A percentile compares a stretch with the other conserved stretches of the same genome.
These are phyloP conservation scores for Triplophysa bombifrons DNA, from an alignment of 2,797 vertebrate genomes.

Conservation along the genomic window DNA sequence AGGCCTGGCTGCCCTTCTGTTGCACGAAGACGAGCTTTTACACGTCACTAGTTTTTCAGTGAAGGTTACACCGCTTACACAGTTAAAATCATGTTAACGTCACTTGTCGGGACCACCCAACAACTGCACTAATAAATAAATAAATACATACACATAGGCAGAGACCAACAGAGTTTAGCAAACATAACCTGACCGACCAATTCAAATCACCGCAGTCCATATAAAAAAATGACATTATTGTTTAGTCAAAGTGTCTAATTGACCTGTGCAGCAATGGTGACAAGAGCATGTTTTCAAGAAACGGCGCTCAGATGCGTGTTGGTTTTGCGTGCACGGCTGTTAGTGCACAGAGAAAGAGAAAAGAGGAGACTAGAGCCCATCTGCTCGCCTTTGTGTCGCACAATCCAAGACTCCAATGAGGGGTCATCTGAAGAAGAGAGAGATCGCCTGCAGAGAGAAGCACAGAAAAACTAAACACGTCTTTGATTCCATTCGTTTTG, in stretches of 20 bases:
- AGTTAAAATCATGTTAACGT: slow-evolving; percentile 3
- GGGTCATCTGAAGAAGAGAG: slow-evolving; percentile 69
- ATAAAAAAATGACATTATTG: slow-evolving; percentile 11
- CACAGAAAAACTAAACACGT: slow-evolving; percentile 77
- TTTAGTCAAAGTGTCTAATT: slow-evolving; percentile 52
- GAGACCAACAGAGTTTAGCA: neutral
- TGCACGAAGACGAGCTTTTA: slow-evolving; percentile 49
- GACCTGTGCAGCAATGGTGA: slow-evolving; percentile 49
- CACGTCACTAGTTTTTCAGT: neutral
- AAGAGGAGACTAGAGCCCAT: slow-evolving; percentile 81
- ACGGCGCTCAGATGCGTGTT: slow-evolving; percentile 44
- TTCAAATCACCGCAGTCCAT: neutral
- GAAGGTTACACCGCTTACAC: neutral
- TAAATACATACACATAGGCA: slow-evolving; percentile 18
- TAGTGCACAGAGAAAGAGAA: slow-evolving; percentile 68
- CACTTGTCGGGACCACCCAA: neutral
- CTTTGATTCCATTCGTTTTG: slow-evolving; percentile 85
- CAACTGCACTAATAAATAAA: slow-evolving; percentile 48
- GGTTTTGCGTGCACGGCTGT: slow-evolving; percentile 51
- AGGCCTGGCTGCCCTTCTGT: slow-evolving; percentile 58
- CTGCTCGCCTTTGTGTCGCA: slow-evolving; percentile 84
- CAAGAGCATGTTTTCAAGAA: slow-evolving; percentile 50
- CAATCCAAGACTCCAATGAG: slow-evolving; percentile 78
- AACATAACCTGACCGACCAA: neutral
- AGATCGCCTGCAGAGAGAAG: slow-evolving; percentile 79